Conservation (phyloP, 2,888 invertebrate species). For the Ditula angustiorana region DNA sequence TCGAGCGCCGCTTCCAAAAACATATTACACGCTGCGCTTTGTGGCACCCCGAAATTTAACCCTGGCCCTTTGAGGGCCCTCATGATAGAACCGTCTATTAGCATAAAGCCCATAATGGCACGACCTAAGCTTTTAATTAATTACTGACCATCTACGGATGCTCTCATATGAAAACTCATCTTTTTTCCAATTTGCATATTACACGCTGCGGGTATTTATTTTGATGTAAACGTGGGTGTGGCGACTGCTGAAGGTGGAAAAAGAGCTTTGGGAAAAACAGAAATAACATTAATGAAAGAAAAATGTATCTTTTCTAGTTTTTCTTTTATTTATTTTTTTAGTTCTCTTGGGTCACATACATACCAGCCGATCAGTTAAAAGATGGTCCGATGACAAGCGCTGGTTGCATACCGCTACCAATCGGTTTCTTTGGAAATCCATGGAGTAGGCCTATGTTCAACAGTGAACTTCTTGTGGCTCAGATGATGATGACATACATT, state of each 20-base stretch:
- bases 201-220: slow-evolving; percentile 45
- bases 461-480: too few relatives aligned
- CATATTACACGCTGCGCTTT: slow-evolving; percentile 22
- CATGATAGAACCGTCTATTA: slow-evolving; percentile 77
- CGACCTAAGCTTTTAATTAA: slow-evolving; percentile 80
- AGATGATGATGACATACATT: too few relatives aligned
- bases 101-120: slow-evolving; percentile 80
- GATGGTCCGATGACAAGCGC: too few relatives aligned
- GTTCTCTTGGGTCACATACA: too few relatives aligned
- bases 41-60: slow-evolving; percentile 24
- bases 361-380: too few relatives aligned
- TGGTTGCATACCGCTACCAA: too few relatives aligned
- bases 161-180: slow-evolving; percentile 57
- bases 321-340: too few relatives aligned
- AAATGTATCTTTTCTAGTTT: too few relatives aligned
- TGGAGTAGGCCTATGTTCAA: too few relatives aligned
- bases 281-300: too few relatives aligned
- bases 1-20: slow-evolving; percentile 7
- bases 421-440: too few relatives aligned
- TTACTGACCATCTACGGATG: slow-evolving; percentile 70
- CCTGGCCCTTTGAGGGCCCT: slow-evolving; percentile 69
- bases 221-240: slow-evolving; percentile 1
- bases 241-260: background rate
- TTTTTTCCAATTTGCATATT: slow-evolving; percentile 63
- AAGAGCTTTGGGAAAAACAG: background rate